A percentile compares a stretch with the other conserved stretches of the same genome.
Conservation (phyloP, 2,888 invertebrate genomes). For the Heterodera filipjevi region DNA sequence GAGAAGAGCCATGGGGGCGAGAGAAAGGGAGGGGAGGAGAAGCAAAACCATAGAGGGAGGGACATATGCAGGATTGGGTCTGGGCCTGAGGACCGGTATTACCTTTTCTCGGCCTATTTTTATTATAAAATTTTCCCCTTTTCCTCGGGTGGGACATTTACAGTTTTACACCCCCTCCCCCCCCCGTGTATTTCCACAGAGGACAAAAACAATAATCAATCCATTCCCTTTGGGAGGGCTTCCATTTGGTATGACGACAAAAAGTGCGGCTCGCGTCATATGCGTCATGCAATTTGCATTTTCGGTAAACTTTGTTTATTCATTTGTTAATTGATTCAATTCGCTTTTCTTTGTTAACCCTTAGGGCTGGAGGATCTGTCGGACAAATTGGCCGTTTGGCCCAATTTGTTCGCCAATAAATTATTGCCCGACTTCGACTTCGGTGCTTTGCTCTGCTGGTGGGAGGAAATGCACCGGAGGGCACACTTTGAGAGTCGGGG, state of each 20-base stretch:
- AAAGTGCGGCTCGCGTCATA: slow-evolving; percentile 13
- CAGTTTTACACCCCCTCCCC: too few relatives aligned
- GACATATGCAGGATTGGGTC: too few relatives aligned
- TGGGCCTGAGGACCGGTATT: too few relatives aligned
- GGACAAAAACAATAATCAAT: too few relatives aligned
- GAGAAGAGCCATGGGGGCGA: too few relatives aligned
- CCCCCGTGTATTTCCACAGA: too few relatives aligned
- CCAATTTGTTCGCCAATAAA: slow-evolving; percentile 33
- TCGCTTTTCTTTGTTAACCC: background rate
- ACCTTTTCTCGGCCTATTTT: too few relatives aligned
- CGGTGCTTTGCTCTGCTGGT: slow-evolving; percentile 33
- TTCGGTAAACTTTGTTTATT: slow-evolving; percentile 11
- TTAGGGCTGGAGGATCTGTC: slow-evolving; percentile 17
- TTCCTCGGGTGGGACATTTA: background rate
- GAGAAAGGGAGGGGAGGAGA: too few relatives aligned
- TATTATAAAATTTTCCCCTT: too few relatives aligned
- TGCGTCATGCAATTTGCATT: slow-evolving; percentile 27
- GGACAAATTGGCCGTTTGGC: slow-evolving; percentile 5
- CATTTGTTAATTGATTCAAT: background rate
- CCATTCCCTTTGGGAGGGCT: background rate
- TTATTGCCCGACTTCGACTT: slow-evolving; percentile 31
- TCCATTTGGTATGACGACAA: slow-evolving; percentile 15
- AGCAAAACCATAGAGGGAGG: too few relatives aligned
- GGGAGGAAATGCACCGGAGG: slow-evolving; percentile 31
- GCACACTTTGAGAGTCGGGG: background rate